Conservation (phyloP, 1,140 invertebrate species). For the Drosophila pachea region DNA sequence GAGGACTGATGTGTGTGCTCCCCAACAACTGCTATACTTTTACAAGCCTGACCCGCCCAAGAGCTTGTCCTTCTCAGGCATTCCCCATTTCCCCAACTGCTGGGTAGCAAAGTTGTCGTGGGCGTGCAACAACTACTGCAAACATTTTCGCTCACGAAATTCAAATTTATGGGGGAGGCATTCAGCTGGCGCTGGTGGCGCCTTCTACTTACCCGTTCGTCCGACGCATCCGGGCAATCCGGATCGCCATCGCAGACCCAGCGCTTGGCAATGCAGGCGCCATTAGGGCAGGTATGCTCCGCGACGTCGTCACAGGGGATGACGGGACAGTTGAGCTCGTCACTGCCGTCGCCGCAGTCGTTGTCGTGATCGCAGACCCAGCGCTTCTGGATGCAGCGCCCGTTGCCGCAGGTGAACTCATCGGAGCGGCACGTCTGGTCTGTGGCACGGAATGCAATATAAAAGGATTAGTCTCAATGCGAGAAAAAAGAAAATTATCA, state of each 20-base stretch:
- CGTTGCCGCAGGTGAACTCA: conserved; percentile 93
- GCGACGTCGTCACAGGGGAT: conserved; percentile 83
- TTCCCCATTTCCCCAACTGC: too few relatives aligned
- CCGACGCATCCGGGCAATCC: conserved; percentile 89
- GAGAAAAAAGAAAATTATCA: neutral
- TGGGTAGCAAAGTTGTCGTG: conserved; percentile 7
- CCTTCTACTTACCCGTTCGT: conserved; percentile 84
- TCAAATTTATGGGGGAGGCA: conserved; percentile 56
- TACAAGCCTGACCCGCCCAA: too few relatives aligned
- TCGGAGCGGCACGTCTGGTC: conserved; percentile 92
- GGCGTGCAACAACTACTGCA: conserved; percentile 8
- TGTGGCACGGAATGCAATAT: conserved; percentile 39
- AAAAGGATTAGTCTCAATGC: conserved; percentile 32
- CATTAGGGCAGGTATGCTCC: conserved; percentile 86
- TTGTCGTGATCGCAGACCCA: conserved; percentile 94
- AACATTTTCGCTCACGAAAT: conserved; percentile 35
- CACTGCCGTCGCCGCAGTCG: conserved; percentile 91
- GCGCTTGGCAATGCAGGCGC: conserved; percentile 84
- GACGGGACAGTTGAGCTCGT: conserved; percentile 88
- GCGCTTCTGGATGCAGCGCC: conserved; percentile 90
- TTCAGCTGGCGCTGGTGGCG: neutral
- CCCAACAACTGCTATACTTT: too few relatives aligned
- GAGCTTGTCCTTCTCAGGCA: too few relatives aligned
- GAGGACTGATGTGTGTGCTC: too few relatives aligned
- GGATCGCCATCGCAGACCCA: conserved; percentile 93